phyloP scores from a whole-genome alignment of 1,140 invertebrate species.

The Diachasma alloeum region DNA sequence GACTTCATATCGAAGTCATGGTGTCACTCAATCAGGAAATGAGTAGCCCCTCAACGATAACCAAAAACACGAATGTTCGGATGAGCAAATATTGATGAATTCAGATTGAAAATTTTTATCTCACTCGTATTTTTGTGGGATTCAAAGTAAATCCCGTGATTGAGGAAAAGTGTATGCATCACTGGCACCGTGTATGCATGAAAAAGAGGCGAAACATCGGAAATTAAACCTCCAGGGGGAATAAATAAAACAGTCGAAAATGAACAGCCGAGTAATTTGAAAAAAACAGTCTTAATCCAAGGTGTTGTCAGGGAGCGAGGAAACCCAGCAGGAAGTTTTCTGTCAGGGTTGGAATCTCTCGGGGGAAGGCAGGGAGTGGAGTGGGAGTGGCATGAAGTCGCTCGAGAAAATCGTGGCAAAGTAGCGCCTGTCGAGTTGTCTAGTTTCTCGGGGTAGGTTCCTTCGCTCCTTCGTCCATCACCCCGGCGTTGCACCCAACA shows the following conservation, averaged over 20 bases:
- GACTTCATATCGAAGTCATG: no score
- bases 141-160: no score
- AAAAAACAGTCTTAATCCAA: not conserved
- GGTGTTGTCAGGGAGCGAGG: not conserved
- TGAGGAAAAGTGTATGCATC: no score
- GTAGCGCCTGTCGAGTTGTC: conserved; percentile 9
- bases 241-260: not conserved
- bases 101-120: not conserved
- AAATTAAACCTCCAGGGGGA: not conserved
- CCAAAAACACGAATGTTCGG: not conserved
- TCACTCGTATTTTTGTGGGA: no score
- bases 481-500: conserved; percentile 24
- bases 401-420: conserved; percentile 3
- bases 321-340: not conserved
- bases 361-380: not conserved
- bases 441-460: not conserved
- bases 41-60: no score
- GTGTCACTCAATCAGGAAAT: no score
- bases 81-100: not conserved
- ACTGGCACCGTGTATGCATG: not conserved
- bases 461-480: conserved; percentile 33
- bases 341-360: not conserved
- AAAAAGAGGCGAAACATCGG: not conserved
- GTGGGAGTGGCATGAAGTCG: not conserved
- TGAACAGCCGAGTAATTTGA: not conserved